Percentiles rank a stretch among this genome's conserved stretches.
Conservation (phyloP, 2,113 vertebrate species). For the Coryphaenoides rupestris region DNA sequence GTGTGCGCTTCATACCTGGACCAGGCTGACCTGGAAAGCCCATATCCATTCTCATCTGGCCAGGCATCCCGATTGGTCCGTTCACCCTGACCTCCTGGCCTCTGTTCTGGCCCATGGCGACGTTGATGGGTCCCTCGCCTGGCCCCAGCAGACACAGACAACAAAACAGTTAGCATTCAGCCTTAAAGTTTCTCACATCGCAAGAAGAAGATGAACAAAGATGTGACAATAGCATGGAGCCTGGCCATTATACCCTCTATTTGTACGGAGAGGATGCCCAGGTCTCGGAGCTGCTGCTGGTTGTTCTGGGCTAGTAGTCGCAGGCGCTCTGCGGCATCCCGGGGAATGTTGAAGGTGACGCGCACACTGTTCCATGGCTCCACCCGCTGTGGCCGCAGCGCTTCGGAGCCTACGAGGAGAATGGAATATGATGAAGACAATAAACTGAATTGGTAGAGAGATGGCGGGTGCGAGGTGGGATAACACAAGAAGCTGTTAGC, state of each 20-base stretch:
- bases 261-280: constrained; percentile 96
- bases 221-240: not conserved
- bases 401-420: constrained; percentile 73
- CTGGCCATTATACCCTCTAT: constrained; percentile 87
- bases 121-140: constrained; percentile 97
- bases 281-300: constrained; percentile 94
- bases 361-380: constrained; percentile 98
- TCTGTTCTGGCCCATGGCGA: constrained; percentile 85
- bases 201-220: too few relatives aligned
- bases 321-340: constrained; percentile 92
- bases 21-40: constrained; percentile 84
- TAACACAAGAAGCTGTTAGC: not conserved
- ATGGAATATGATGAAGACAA: constrained; percentile 15
- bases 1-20: constrained; percentile 75
- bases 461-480: not conserved
- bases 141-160: constrained; percentile 20
- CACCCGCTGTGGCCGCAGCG: constrained; percentile 81
- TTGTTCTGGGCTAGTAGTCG: constrained; percentile 93
- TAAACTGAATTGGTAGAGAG: too few relatives aligned
- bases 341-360: constrained; percentile 96
- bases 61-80: constrained; percentile 83
- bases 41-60: constrained; percentile 84
- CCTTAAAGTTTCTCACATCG: not conserved
- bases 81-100: constrained; percentile 92
- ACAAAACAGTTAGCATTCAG: not conserved